Evolutionary conservation across 2,113 vertebrate genomes (phyloP), one percentile per base, ranked within the genome.

Genomic region (Channa argus): DNA sequence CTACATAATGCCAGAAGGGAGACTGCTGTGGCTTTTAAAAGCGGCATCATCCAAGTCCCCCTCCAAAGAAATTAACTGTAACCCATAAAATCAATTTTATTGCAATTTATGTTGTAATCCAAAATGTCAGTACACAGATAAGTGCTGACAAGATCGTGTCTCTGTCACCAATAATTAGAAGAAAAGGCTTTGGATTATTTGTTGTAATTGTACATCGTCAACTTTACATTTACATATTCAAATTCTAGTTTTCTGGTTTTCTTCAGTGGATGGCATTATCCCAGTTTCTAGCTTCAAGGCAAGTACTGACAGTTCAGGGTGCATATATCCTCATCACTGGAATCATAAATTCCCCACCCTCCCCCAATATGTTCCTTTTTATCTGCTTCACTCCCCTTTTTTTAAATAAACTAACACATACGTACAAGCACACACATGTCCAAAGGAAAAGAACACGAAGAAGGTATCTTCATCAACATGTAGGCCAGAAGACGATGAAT

Each of bases 231-330:
- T n/a, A n/a, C n/a, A n/a, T n/a, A n/a, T n/a, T n/a, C n/a, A 51
- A 58, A 66, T 44, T 37, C 11, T 34, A 55, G 55, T 13, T 1
- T 49, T 52, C 46, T 77, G 65, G 24, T 55, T 47, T 82, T 55
- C 59, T 54, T 50, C 71, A 80, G 79, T 78, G 71, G 71, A 91
- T 77, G 77, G 63, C 43, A 79, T 47, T 41, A 61, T 39, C n/a
- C 14, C 54, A 63, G 2, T 66, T 79, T 44, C 5, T 71, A 64
- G 44, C 77, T 80, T 76, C 39, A 70, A 73, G 49, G 74, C 74
- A 74, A 64, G 60, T 87, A 76, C 69, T 49, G 69, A 77, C 39
- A 82, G 38, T 60, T 84, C 33, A 8, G 50, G 13, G 52, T 62
- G 66, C 36, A 51, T 54, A 75, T 10, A 36, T 45, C 49, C 46